Evolutionary conservation across 2,113 vertebrate species (phyloP).

Genomic region (Muscicapa adusta): DNA sequence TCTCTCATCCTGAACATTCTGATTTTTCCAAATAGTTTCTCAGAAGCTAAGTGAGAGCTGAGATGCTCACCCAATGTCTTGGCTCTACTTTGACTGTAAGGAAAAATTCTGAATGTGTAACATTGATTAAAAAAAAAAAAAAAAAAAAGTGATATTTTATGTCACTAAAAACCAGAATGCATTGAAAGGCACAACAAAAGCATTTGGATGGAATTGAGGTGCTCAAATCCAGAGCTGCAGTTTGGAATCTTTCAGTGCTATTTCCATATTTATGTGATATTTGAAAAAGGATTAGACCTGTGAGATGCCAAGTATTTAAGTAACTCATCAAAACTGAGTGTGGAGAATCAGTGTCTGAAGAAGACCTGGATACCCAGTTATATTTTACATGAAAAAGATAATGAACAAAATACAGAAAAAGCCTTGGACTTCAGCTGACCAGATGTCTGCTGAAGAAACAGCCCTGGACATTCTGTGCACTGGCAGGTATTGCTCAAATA

Average conservation of each 20-base stretch:
- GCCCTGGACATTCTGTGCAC: background rate
- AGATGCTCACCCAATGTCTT: background rate
- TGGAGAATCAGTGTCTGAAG: background rate
- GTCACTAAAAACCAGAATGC: background rate
- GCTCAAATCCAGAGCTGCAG: background rate
- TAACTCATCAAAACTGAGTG: background rate
- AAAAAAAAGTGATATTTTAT: background rate
- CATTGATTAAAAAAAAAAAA: background rate
- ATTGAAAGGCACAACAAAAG: background rate
- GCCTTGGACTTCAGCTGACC: background rate
- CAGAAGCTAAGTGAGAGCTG: background rate
- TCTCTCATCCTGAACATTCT: background rate
- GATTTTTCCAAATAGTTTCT: background rate
- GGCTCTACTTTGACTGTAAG: background rate
- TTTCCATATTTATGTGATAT: background rate
- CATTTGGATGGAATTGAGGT: background rate
- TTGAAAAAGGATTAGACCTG: background rate
- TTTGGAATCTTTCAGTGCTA: background rate
- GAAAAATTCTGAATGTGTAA: background rate
- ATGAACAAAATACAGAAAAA: background rate
- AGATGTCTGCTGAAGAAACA: background rate
- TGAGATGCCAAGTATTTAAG: background rate
- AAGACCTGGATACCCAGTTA: background rate
- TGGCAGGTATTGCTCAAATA: background rate
- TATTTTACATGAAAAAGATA: background rate